phyloP scores from a whole-genome alignment of 2,113 vertebrate genomes.

The Charina bottae region DNA sequence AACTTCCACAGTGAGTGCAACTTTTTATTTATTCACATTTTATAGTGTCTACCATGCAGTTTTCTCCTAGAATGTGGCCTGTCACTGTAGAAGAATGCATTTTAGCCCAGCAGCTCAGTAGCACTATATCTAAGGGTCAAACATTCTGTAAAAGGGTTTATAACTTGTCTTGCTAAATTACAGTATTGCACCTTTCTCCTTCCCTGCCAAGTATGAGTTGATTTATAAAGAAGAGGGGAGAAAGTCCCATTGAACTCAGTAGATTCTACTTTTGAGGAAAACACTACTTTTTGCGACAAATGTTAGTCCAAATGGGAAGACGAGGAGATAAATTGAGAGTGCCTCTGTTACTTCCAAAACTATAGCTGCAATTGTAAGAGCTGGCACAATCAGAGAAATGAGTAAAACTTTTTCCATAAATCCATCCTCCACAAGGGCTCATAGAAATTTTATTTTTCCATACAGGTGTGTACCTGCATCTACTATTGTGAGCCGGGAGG shows the following conservation, averaged over 20 bases:
- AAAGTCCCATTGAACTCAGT: neutral
- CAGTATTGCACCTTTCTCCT: neutral
- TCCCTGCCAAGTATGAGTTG: neutral
- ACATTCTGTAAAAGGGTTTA: neutral
- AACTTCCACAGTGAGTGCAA: conserved; percentile 7
- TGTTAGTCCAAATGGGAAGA: neutral
- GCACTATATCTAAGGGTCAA: conserved; percentile 5
- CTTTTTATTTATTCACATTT: neutral
- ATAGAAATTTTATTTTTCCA: neutral
- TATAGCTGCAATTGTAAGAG: neutral
- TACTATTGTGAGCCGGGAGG: neutral
- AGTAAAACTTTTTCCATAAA: neutral
- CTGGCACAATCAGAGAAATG: neutral
- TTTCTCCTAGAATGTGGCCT: neutral
- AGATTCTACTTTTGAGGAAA: neutral
- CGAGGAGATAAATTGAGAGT: neutral
- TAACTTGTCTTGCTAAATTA: conserved; percentile 24
- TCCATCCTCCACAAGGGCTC: neutral
- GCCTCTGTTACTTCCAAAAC: neutral
- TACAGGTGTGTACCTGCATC: neutral
- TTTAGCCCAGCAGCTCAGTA: neutral
- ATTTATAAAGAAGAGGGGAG: neutral
- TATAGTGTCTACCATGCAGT: neutral
- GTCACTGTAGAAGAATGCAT: neutral
- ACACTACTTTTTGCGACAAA: neutral